Base-by-base conservation (phyloP, 2,888 invertebrate genomes). In the Drosophila nr. perissopoda region DNA sequence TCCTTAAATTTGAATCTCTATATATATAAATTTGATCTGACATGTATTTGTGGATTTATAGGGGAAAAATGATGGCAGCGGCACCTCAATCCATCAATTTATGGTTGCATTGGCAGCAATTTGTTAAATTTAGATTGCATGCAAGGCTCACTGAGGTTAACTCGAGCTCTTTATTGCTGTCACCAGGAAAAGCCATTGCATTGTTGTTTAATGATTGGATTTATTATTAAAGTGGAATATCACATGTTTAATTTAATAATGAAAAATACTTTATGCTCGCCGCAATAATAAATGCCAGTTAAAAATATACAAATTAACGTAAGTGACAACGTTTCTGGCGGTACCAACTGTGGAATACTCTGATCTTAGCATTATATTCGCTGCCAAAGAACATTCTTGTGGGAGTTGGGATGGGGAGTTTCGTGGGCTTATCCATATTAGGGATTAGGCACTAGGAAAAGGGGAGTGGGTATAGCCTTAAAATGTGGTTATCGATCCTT, bases 171-270 rank as follows among this genome's bases (percentile, higher is more conserved):
- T 58, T 59, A 29, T 52, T 18, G 31, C 31, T 34, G 53, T 0
- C 62, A 63, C 33, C 53, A 4, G 13, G 36, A 51, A 42, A 7
- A 29, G 2, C 25, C 40, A 34, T 42, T 40, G 38, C 52, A 54
- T 60, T 73, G 56, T 73, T 27, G 56, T 34, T 64, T 34, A 45
- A 53, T 65, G 71, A 66, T 66, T 40, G 63, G 69, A 56, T 73
- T 76, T 76, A 52, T 67, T 53, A 64, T 48, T 64, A 40, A 71
- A 68, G 53, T 70, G 60, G 65, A 66, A 56, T 62, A 62, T 79
- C 67, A 62, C 60, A 45, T 54, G 73, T 67, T 66, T 73, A 83
- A 84, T 88, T 88, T 66, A 83, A 86, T 88, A 68, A 86, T 73
- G 69, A 68, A 70, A 72, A 58, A 62, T 64, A 52, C 54, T 76